Percentiles rank a stretch among this genome's conserved stretches.
Conservation (phyloP, 2,113 vertebrate genomes). For the Sitta europaea region DNA sequence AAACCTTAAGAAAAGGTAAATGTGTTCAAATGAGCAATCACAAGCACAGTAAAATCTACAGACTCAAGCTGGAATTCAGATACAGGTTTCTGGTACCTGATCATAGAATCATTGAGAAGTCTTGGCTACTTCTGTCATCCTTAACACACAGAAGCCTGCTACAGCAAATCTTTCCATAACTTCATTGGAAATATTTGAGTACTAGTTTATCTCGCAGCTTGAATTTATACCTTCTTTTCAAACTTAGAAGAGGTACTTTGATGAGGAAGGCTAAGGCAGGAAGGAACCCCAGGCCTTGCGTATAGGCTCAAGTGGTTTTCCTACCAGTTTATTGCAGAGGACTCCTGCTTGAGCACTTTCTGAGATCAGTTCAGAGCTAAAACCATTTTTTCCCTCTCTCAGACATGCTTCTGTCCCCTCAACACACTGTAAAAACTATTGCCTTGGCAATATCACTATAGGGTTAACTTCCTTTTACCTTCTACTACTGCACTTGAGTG, state of each 20-base stretch:
- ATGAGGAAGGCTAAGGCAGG: not conserved
- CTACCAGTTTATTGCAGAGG: not conserved
- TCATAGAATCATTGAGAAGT: not conserved
- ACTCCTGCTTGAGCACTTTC: not conserved
- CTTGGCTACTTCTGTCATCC: not conserved
- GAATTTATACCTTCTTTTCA: not conserved
- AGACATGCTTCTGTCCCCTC: not conserved
- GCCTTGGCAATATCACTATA: not conserved
- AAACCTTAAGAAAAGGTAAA: not conserved
- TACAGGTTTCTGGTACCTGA: not conserved
- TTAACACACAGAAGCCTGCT: not conserved
- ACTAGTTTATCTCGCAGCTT: not conserved
- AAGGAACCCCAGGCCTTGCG: not conserved
- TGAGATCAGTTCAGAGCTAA: not conserved
- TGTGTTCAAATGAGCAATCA: not conserved
- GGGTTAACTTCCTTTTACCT: constrained; percentile 16
- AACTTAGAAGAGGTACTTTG: not conserved
- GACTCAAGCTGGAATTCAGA: not conserved
- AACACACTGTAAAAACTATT: not conserved
- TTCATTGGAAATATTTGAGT: not conserved
- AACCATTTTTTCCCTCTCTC: not conserved
- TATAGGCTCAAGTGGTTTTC: not conserved
- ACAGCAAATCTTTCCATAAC: not conserved
- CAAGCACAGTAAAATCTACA: not conserved
- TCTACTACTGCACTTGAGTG: not conserved